Evolutionary conservation across 2,888 invertebrate genomes (phyloP), one percentile per base, ranked within the genome.

Genomic region (Drosophila histrio): DNA sequence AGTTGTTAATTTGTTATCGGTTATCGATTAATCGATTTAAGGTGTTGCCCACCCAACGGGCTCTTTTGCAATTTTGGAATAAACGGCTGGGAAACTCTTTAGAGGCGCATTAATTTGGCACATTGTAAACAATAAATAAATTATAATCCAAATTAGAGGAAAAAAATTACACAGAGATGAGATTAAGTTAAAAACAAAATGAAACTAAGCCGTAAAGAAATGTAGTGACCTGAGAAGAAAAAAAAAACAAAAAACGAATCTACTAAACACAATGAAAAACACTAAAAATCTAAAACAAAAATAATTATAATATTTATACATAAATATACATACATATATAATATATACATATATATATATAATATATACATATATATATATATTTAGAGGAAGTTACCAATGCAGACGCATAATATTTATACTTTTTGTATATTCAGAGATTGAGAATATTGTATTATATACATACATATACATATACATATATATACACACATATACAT

Each of bases 201-300:
- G 34, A 44, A 77, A 64, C 57, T 62, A 69, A 83, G 59, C 58
- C 68, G 65, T 69, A 66, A 82, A 56, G 66, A 79, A 82, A 87
- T 68, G 87, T 88, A 83, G 83, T 81, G 82, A 88, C 88, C 89
- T 88, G 83, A 88, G 56, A 54, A 47, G 22, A 34, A 43, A 59
- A 34, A 13, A 13, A 21, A 9, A 39, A 13, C 11, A 50, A 59
- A 62, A 36, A 39, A 13, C 11, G 46, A 59, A 62, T 32, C 6
- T 46, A 64, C 28, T 53, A 36, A 56, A 46, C 7, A 38, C 30
- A 39, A 26, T 39, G 5, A 19, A 26, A 34, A 56, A 49, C 41
- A 62, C 8, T 38, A 30, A 43, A 39, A 32, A 60, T 28, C 22
- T 21, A 44, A 46, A 17, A 59, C 52, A 62, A 47, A 43, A 41